Conservation (phyloP, 2,113 vertebrate species). For the Urocynchramus pylzowi region DNA sequence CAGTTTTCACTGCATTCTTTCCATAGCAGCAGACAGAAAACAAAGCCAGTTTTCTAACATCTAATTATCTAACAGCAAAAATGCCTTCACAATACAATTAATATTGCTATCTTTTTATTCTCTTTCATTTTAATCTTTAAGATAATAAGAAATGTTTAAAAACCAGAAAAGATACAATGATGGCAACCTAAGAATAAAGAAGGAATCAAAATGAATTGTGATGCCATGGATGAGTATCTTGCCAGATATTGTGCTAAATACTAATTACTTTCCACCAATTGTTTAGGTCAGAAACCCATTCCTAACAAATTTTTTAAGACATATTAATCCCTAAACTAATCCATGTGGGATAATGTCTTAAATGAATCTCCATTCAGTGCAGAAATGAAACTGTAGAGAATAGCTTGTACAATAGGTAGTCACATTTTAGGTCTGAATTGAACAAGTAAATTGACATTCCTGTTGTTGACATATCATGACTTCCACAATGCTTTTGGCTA, state of each 20-base stretch:
- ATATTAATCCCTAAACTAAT: neutral
- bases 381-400: neutral
- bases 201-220: neutral
- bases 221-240: neutral
- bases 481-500: neutral
- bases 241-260: neutral
- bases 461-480: neutral
- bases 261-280: neutral
- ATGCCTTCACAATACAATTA: neutral
- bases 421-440: neutral
- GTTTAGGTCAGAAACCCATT: neutral
- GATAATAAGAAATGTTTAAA: neutral
- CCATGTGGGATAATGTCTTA: neutral
- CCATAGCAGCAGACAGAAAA: neutral
- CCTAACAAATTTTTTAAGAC: neutral
- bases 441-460: neutral
- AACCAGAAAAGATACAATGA: accelerated
- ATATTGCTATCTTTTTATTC: neutral
- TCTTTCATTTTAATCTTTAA: neutral
- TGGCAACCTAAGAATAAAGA: neutral
- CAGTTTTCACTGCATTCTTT: neutral
- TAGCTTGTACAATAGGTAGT: neutral
- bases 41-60: neutral
- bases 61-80: neutral
- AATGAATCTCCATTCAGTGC: neutral